Evolutionary conservation across 2,888 invertebrate species (phyloP).

Genomic region (Athetis lepigone): DNA sequence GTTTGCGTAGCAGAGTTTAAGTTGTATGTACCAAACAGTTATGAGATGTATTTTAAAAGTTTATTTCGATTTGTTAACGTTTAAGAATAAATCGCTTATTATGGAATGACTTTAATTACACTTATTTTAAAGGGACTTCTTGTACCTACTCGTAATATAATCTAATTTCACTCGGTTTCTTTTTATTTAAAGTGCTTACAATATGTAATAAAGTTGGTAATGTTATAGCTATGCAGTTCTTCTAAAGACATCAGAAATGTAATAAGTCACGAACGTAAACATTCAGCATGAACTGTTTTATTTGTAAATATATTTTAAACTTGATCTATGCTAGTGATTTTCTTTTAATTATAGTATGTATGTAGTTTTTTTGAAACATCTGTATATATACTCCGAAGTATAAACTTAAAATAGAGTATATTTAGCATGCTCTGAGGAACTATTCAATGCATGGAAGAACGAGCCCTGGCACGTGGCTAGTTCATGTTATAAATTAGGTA

Average conservation of each 20-base stretch:
- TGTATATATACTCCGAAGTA: conserved; percentile 9
- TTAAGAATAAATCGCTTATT: not conserved
- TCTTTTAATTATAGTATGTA: not conserved
- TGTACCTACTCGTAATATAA: conserved; percentile 27
- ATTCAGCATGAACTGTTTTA: conserved; percentile 19
- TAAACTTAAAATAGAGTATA: conserved; percentile 14
- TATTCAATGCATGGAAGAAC: conserved; percentile 16
- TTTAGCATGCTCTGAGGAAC: conserved; percentile 23
- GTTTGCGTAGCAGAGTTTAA: conserved; percentile 14
- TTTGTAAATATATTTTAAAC: conserved; percentile 32
- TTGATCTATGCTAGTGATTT: conserved; percentile 29
- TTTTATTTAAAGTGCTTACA: conserved; percentile 33
- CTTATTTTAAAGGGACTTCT: conserved; percentile 12
- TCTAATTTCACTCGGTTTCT: conserved; percentile 32
- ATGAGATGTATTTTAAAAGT: not conserved
- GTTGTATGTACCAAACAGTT: not conserved
- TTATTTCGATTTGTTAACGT: conserved; percentile 6
- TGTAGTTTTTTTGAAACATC: conserved; percentile 11
- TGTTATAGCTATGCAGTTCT: conserved; percentile 27
- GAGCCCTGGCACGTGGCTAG: conserved; percentile 5
- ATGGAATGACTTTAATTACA: conserved; percentile 14
- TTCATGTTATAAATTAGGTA: conserved; percentile 5
- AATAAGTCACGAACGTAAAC: conserved; percentile 32
- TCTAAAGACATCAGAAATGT: conserved; percentile 28
- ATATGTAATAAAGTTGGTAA: conserved; percentile 31